Evolutionary conservation across 2,888 invertebrate genomes (phyloP).

Genomic region (Ditylenchus weischeri): DNA sequence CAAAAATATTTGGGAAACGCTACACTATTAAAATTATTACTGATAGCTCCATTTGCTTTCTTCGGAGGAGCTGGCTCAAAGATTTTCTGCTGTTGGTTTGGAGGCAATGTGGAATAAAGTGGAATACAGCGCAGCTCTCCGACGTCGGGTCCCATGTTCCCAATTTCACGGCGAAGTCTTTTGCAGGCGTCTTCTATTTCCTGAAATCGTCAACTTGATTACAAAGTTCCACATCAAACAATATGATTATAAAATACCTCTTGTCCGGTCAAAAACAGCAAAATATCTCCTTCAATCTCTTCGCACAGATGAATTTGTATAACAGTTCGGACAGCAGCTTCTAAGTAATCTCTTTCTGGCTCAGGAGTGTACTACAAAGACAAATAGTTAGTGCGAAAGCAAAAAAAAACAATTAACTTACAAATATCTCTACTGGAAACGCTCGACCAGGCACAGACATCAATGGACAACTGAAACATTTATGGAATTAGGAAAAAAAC

Average conservation of each 20-base stretch:
- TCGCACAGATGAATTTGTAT: conserved; percentile 86
- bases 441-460: conserved; percentile 97
- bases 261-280: conserved; percentile 81
- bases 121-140: conserved; percentile 98
- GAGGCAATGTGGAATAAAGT: conserved; percentile 93
- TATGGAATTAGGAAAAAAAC: too few relatives aligned
- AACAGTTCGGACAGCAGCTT: conserved; percentile 96
- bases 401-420: conserved; percentile 23
- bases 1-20: not conserved
- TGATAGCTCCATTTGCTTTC: conserved; percentile 81
- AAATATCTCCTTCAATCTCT: conserved; percentile 73
- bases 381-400: conserved; percentile 14
- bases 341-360: conserved; percentile 92
- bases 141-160: conserved; percentile 81
- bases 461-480: conserved; percentile 71
- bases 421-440: conserved; percentile 91
- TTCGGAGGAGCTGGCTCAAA: conserved; percentile 93
- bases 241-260: conserved; percentile 61
- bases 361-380: conserved; percentile 80
- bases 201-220: conserved; percentile 52
- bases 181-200: conserved; percentile 99
- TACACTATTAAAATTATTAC: conserved; percentile 61
- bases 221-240: too few relatives aligned
- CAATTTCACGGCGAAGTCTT: conserved; percentile 88
- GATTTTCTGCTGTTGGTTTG: conserved; percentile 80